phyloP scores from a whole-genome alignment of 2,797 vertebrate species.

The Schizopygopsis pylzovi region DNA sequence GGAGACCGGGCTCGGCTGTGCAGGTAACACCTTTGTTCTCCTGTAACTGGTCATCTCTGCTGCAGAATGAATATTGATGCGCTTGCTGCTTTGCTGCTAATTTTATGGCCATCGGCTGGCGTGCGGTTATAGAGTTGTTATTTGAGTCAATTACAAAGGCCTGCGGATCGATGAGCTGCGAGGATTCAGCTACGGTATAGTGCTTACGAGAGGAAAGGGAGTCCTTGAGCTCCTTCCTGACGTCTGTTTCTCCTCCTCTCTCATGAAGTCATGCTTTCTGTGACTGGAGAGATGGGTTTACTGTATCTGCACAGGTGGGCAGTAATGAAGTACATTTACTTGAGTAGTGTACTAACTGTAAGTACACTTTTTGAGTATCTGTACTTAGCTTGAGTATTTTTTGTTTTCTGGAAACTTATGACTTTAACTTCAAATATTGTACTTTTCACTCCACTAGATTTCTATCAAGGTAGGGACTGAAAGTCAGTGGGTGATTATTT shows the following conservation, averaged over 20 bases:
- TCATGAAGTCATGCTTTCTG: not conserved
- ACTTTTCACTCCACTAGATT: too few relatives aligned
- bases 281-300: not conserved
- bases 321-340: not conserved
- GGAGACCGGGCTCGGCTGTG: slow-evolving; percentile 75
- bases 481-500: too few relatives aligned
- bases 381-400: too few relatives aligned
- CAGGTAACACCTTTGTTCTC: slow-evolving; percentile 89
- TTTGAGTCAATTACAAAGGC: slow-evolving; percentile 91
- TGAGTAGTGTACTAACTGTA: not conserved
- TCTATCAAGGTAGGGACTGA: too few relatives aligned
- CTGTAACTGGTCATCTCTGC: slow-evolving; percentile 86
- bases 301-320: not conserved
- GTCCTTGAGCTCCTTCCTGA: slow-evolving; percentile 26
- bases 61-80: slow-evolving; percentile 89
- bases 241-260: not conserved
- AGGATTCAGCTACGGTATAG: slow-evolving; percentile 29
- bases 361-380: too few relatives aligned
- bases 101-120: slow-evolving; percentile 79
- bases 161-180: slow-evolving; percentile 83
- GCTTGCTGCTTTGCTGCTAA: slow-evolving; percentile 78
- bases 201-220: slow-evolving; percentile 37
- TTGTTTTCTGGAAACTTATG: too few relatives aligned
- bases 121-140: slow-evolving; percentile 91
- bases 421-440: too few relatives aligned